phyloP scores from a whole-genome alignment of 2,113 vertebrate species.

The Microtus richardsoni region DNA sequence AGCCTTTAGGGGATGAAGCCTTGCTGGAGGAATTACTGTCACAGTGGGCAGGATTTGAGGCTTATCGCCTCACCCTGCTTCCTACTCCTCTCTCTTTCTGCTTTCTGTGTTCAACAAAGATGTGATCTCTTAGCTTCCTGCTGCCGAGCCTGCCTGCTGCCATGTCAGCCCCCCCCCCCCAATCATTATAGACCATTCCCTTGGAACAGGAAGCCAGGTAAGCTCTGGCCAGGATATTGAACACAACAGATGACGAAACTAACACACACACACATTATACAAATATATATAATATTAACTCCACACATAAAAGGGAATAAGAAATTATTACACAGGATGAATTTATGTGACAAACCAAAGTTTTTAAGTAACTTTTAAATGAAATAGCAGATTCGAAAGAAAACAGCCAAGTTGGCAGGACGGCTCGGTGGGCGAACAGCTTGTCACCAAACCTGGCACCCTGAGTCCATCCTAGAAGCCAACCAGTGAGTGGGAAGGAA shows the following conservation, averaged over 20 bases:
- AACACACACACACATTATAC: neutral
- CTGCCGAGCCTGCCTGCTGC: neutral
- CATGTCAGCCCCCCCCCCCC: neutral
- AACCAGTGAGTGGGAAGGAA: neutral
- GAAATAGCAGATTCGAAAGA: conserved; percentile 44
- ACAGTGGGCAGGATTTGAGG: neutral
- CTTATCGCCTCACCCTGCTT: neutral
- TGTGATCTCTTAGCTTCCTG: neutral
- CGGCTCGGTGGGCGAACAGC: too few relatives aligned
- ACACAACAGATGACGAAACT: neutral
- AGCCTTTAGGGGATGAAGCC: neutral
- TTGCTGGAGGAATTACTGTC: neutral
- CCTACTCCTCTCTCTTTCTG: neutral
- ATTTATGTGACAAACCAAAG: conserved; percentile 19
- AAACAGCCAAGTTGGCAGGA: neutral
- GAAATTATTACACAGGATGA: conserved; percentile 26
- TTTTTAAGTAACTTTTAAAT: conserved; percentile 31
- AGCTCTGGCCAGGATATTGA: too few relatives aligned
- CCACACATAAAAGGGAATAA: conserved; percentile 21
- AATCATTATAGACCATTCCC: too few relatives aligned
- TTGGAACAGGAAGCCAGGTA: neutral
- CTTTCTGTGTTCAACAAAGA: neutral
- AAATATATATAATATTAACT: neutral
- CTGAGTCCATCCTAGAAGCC: neutral
- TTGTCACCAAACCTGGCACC: neutral